Evolutionary conservation across 2,113 vertebrate species (phyloP), one percentile per base, ranked within the genome.

Genomic region (Daphoenositta chrysoptera): DNA sequence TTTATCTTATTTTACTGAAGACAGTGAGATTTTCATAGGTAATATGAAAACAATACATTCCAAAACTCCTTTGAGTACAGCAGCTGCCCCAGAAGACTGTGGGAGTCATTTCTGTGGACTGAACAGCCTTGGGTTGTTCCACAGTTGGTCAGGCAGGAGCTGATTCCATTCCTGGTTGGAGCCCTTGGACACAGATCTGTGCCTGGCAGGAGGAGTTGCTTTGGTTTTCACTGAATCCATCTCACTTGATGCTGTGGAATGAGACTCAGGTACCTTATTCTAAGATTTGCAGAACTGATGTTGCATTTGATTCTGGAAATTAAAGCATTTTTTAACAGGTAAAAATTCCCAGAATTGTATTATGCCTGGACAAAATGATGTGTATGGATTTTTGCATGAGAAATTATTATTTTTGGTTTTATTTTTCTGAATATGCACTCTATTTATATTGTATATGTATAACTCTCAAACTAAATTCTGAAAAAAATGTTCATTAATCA

Each of bases 331-430:
- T 71, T 45, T 40, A 11, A 13, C 19, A 23, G 27, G 14, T 61
- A 33, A 47, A 69, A 79, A 15, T 48, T 56, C 28, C 10, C 7
- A 14, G n/a, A 31, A 53, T 28, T 0, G 0, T 15, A 7, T 9
- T n/a, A 15, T 77, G 5, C 26, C 11, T 61, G 7, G 47, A 20
- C 26, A 84, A 21, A 65, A 69, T 18, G 13, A 10, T 39, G 2
- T 42, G 22, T 15, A 3, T 23, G 35, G 44, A 8, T 40, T 70
- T 18, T 27, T 81, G 48, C 13, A 15, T 48, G 56, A 44, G 10
- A 47, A 44, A 45, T n/a, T 14, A 37, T 1, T 64, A 2, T 8
- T 44, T 80, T 31, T 22, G 2, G 4, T n/a, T 76, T 37, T n/a
- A 7, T 37, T 47, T 84, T 45, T 61, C 7, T 53, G 0, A 33